phyloP scores from a whole-genome alignment of 2,888 invertebrate species.

The Mylabris sibirica region DNA sequence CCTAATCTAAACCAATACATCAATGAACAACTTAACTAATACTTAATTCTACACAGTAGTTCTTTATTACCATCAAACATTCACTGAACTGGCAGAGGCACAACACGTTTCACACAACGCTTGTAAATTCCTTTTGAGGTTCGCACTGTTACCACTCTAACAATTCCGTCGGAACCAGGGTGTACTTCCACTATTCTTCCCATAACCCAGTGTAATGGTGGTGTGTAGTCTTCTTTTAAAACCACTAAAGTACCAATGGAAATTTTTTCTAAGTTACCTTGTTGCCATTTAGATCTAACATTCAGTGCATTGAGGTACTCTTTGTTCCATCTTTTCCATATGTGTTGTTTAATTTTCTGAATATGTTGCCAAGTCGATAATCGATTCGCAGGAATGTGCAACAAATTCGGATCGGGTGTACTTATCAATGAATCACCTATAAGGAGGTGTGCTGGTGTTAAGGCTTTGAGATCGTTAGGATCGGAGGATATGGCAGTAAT shows the following conservation, averaged over 20 bases:
- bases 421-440: not conserved
- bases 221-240: too few relatives aligned
- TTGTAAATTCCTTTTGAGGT: too few relatives aligned
- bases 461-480: slow-evolving; percentile 40
- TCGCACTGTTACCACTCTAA: too few relatives aligned
- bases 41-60: too few relatives aligned
- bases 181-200: not conserved
- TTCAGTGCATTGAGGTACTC: not conserved
- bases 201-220: not conserved
- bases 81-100: too few relatives aligned
- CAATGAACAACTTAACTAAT: too few relatives aligned
- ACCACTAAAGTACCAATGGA: too few relatives aligned
- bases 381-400: not conserved
- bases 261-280: too few relatives aligned
- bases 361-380: not conserved
- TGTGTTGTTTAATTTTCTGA: slow-evolving; percentile 18
- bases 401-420: not conserved
- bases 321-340: slow-evolving; percentile 5
- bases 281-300: not conserved
- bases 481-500: slow-evolving; percentile 42
- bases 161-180: too few relatives aligned
- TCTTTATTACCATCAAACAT: too few relatives aligned
- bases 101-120: too few relatives aligned
- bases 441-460: not conserved
- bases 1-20: too few relatives aligned